Base-by-base conservation (phyloP, 2,888 invertebrate species). In the Lasioglossum leucozonium region DNA sequence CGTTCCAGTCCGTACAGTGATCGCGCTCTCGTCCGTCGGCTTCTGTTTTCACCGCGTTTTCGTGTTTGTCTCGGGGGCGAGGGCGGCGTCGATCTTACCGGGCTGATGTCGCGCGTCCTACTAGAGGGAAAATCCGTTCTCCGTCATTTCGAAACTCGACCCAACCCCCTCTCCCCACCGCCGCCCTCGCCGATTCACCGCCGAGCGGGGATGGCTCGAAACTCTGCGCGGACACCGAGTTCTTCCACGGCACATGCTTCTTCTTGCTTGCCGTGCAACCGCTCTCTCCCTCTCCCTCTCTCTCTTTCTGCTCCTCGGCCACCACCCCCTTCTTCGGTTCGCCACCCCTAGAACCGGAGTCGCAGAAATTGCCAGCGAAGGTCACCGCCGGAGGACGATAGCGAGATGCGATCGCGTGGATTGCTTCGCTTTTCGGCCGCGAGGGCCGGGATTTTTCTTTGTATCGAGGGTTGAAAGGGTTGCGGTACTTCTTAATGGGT, bases 81-180 rank as follows among this genome's bases (percentile, higher is more conserved):
- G 92, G 92, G 92, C 92, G 93, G 91, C 92, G 92, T 92, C 89
- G 92, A 87, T 93, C 92, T 91, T 90, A 88, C 92, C 93, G 91
- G 91, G 90, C 88, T 89, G 88, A 89, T 90, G 90, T 93, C 93
- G 93, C 94, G 93, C 94, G 92, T 93, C 92, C 90, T 90, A 94
- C 94, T 94, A 93, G 88, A 89, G 84, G 85, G 83, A 87, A 88
- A 89, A 88, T 82, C 81, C 84, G 86, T 86, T 77, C 85, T 72
- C 83, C 82, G 83, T 85, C 82, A 84, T 87, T 84, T 82, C 86
- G 80, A 84, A 65, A 84, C 81, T 58, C 79, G 72, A 80, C 81
- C 82, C 83, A 85, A 42, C 85, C 82, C 72, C 72, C 22, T n/a
- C 30, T 13, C 69, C 69, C 69, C 18, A 44, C 44, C 8, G 0